A percentile compares a stretch with the other conserved stretches of the same genome.
Conservation (phyloP, 2,797 vertebrate genomes). For the Tragelaphus oryx region DNA sequence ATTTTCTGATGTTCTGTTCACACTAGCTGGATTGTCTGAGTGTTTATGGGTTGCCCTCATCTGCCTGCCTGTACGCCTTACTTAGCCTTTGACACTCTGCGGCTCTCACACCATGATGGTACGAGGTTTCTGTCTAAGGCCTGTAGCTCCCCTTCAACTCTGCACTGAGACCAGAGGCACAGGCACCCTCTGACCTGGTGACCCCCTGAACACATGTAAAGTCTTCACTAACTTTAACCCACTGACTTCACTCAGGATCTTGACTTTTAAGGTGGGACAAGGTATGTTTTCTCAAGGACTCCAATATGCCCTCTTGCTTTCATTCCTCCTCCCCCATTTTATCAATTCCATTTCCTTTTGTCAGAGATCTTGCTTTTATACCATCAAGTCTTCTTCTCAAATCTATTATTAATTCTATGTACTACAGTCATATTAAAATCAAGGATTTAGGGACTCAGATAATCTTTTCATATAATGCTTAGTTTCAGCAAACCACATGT, state of each 20-base stretch:
- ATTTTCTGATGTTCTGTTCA: not conserved
- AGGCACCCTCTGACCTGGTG: not conserved
- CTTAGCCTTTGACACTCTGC: not conserved
- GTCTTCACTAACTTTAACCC: not conserved
- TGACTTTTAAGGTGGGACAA: not conserved
- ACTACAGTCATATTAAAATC: not conserved
- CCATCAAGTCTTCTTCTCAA: not conserved
- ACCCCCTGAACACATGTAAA: not conserved
- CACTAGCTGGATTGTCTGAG: not conserved
- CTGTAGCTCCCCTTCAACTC: not conserved
- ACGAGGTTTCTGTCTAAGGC: not conserved
- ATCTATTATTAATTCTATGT: not conserved
- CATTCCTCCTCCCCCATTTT: not conserved
- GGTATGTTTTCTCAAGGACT: not conserved
- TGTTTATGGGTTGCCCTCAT: not conserved
- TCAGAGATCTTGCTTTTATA: not conserved
- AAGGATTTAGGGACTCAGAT: not conserved
- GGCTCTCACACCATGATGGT: not conserved
- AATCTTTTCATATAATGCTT: not conserved
- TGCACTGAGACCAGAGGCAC: not conserved
- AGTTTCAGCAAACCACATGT: not conserved
- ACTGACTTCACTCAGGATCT: not conserved
- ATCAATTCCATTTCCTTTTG: not conserved
- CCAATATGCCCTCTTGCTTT: not conserved
- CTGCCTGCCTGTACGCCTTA: not conserved